Evolutionary conservation across 53 echinoderm and acorn worm genomes (phyloP), one percentile per base, ranked within the genome.

Genomic region (Antedon mediterranea): DNA sequence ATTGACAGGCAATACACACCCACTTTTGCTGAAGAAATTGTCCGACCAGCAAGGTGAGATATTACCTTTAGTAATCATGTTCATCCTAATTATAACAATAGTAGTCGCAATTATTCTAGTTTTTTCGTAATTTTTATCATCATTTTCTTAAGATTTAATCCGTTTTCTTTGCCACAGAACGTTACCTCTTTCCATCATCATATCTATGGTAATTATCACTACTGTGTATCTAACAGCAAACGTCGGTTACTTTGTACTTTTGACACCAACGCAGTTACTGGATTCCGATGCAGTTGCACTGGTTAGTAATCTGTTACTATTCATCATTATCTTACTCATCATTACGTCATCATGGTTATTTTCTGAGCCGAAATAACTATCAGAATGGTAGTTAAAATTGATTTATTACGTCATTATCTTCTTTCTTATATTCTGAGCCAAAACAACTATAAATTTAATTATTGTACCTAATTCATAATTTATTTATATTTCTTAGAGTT

Each of bases 201-300:
- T 88, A 3, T 87, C 90, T 0, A 82, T 87, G 78, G 6, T 74
- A 20, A 75, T 90, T 4, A 82, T 87, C 8, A 85, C 85, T 6
- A 31, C 29, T 9, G 73, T 87, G 20, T 90, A 87, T 42, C 83
- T 85, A 29, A 11, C 84, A 43, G 85, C 87, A 23, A 90, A 90
- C 32, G 80, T 90, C 31, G 73, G 85, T 23, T 90, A 90, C 78
- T 90, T 90, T 42, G 80, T 85, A 26, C 80, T 90, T 26, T 82
- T 90, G 4, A 77, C 87, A 4, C 85, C 90, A 31, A 7, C 6
- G 0, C 87, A 90, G 72, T 29, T 90, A 0, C 73, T 87, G 9
- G 32, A 71, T 13, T 90, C 90, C 3, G 80, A 87, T 30, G 90
- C 90, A 30, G 90, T 90, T n/a, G 90, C 90, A 1, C 76, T 90